These are phyloP conservation scores for Phrynocephalus vlangalii DNA, from an alignment of 2,797 vertebrate species.

Conservation along the genomic window DNA sequence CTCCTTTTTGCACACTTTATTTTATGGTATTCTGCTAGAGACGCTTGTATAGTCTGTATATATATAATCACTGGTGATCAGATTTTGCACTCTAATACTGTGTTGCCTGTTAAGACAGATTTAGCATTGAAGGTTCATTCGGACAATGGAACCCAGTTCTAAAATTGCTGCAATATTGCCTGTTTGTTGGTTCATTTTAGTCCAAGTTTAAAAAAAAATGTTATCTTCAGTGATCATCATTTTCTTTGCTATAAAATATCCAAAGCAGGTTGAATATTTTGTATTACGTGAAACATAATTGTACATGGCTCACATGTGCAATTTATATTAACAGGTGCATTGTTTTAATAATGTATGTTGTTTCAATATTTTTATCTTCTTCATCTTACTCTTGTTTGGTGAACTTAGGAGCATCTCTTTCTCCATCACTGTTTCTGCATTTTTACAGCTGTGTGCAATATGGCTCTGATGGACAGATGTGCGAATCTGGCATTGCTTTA, in stretches of 20 bases:
- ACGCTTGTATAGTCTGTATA: background rate
- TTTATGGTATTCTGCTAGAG: background rate
- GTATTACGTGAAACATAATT: background rate
- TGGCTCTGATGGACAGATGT: background rate
- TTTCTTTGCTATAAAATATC: background rate
- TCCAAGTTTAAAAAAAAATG: background rate
- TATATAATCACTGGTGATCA: background rate
- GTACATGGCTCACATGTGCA: background rate
- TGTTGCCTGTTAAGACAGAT: background rate
- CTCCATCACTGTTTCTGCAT: background rate
- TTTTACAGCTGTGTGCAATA: background rate
- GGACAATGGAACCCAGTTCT: too few relatives aligned
- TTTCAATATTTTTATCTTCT: background rate
- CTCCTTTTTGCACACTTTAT: constrained; percentile 18
- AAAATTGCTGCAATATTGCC: too few relatives aligned
- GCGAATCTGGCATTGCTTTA: background rate
- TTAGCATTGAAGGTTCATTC: too few relatives aligned
- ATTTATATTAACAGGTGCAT: background rate
- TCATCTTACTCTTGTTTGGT: background rate
- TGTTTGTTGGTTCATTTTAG: background rate
- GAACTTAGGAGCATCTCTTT: background rate
- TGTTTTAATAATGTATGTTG: too few relatives aligned
- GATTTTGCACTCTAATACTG: background rate
- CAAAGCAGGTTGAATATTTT: background rate
- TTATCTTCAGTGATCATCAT: background rate